Conservation (phyloP, 2,888 invertebrate species). For the Oligia latruncula region DNA sequence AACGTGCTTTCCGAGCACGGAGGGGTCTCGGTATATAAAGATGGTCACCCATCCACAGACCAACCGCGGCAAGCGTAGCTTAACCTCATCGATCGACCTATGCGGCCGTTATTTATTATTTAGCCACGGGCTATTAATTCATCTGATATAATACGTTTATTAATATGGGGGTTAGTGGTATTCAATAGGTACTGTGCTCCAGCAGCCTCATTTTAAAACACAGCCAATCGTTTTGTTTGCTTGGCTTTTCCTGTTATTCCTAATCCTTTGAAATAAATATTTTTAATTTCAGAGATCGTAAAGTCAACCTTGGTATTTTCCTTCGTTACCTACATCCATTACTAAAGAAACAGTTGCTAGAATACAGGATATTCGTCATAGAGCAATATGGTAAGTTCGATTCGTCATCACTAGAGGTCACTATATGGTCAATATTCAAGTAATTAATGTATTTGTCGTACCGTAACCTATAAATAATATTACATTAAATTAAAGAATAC, state of each 20-base stretch:
- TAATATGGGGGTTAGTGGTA: too few relatives aligned
- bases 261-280: neutral
- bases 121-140: too few relatives aligned
- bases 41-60: too few relatives aligned
- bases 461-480: neutral
- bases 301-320: conserved; percentile 77
- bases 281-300: conserved; percentile 89
- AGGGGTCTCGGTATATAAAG: too few relatives aligned
- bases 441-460: neutral
- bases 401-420: neutral
- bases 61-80: too few relatives aligned
- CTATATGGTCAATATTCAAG: neutral
- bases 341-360: conserved; percentile 95
- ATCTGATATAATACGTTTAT: too few relatives aligned
- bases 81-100: too few relatives aligned
- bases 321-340: conserved; percentile 92
- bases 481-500: neutral
- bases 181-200: neutral
- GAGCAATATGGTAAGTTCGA: conserved; percentile 56
- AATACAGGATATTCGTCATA: conserved; percentile 76
- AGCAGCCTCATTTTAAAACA: neutral
- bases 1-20: too few relatives aligned
- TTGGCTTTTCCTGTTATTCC: neutral
- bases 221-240: neutral
- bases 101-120: too few relatives aligned